Base-by-base conservation (phyloP, 2,888 invertebrate genomes). In the Ligdia adustata region DNA sequence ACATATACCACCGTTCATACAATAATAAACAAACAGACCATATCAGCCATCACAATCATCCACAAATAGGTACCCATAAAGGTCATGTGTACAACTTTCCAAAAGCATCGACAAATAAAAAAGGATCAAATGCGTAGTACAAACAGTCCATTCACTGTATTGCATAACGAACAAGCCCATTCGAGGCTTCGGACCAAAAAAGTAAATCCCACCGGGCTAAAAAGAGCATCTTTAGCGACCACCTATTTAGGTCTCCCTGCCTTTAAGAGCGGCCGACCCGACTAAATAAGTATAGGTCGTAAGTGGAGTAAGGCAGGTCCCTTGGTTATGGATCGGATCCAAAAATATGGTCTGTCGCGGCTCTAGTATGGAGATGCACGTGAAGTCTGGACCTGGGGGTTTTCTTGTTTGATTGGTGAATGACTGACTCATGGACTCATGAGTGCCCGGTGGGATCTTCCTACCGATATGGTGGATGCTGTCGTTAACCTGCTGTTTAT, bases 291-390 rank as follows among this genome's bases (percentile, higher is more conserved):
- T 66, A 62, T 60, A 9, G 52, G 33, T 41, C 46, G 64, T 66
- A 73, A 72, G 65, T 75, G 70, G 74, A 75, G 74, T 78, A 74
- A 69, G 69, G 61, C 6, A 20, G 66, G 57, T 65, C 75, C 72
- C 75, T 75, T 71, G 60, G 64, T 75, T 83, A 84, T 82, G 85
- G 83, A 76, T 81, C 64, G 83, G 69, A 70, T 71, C 86, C 86
- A 83, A 85, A 87, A 78, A 79, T 85, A 86, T 86, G 87, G 86
- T 64, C 59, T 52, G 74, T 55, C 64, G 63, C 62, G 50, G 41
- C 22, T 60, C 78, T 56, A 57, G 69, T 82, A 85, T 67, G 85
- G 87, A 62, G 75, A 68, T 78, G 79, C 86, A 83, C 84, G 85
- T 84, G 83, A 74, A 71, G 75, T 79, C 79, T 79, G 35, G 12